Evolutionary conservation across 2,888 invertebrate genomes (phyloP).

Genomic region (Hylaea fasciaria): DNA sequence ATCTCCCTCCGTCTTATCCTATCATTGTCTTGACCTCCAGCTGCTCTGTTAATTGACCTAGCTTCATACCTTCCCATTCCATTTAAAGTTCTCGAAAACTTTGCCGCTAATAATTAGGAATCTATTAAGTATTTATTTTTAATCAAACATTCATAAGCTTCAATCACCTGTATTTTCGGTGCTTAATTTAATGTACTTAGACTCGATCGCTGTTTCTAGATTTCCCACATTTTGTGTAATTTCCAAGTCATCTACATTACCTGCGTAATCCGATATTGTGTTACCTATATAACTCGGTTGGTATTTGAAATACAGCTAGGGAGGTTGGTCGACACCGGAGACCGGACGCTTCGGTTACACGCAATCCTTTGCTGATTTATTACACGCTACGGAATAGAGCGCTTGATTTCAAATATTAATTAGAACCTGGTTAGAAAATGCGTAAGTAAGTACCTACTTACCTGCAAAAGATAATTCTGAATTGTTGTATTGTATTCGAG

Average conservation of each 20-base stretch:
- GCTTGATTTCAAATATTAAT: slow-evolving; percentile 53
- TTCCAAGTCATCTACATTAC: slow-evolving; percentile 42
- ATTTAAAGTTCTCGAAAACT: too few species aligned
- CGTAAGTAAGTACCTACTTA: too few species aligned
- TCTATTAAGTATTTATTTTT: too few species aligned
- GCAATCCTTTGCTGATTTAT: slow-evolving; percentile 66
- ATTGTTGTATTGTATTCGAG: too few species aligned
- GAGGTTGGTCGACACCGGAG: slow-evolving; percentile 69
- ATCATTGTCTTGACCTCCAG: too few species aligned
- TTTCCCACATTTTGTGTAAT: slow-evolving; percentile 40
- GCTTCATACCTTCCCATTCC: too few species aligned
- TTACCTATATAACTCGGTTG: slow-evolving; percentile 44
- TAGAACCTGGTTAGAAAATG: slow-evolving; percentile 29
- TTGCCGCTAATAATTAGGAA: too few species aligned
- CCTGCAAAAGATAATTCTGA: too few species aligned
- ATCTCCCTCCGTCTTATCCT: too few species aligned
- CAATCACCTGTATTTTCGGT: too few species aligned
- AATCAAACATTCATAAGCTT: too few species aligned
- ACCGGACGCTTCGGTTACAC: slow-evolving; percentile 71
- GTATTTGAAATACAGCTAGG: slow-evolving; percentile 51
- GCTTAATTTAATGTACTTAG: background rate
- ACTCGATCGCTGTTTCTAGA: slow-evolving; percentile 16
- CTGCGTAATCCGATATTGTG: slow-evolving; percentile 54
- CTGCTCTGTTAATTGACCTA: too few species aligned
- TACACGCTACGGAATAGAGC: slow-evolving; percentile 55